Base-by-base conservation (phyloP, 2,113 vertebrate genomes). In the Boleophthalmus pectinirostris region DNA sequence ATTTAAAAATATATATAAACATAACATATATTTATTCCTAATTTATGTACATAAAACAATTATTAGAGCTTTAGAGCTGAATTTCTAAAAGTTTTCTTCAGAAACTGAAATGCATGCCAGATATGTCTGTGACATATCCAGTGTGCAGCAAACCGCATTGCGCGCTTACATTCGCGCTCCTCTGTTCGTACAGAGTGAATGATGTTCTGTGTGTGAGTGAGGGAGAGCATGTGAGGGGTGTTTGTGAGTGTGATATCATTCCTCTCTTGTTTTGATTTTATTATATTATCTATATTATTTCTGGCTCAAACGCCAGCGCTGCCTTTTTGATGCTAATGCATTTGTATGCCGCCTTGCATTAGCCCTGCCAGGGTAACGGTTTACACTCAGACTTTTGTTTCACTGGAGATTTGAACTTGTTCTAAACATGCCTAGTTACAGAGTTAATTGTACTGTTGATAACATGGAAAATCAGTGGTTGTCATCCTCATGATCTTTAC, bases 21-120 rank as follows among this genome's bases (percentile, higher is more conserved):
- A 85, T 88, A 81, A 90, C 84, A 84, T 91, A 92, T 94, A 94
- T 94, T 93, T 94, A 94, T 94, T 94, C 88, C 92, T 93, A 89
- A 93, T 92, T 91, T 92, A 91, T 94, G 90, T 93, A 93, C 78
- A 92, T 91, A 90, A 79, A 76, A 53, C 7, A n/a, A 88, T 91
- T 73, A 88, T 89, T 87, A 90, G 87, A 90, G 87, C 83, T 91
- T 88, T 91, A 92, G 83, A 88, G 73, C 75, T 77, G 87, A 87
- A 78, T 90, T 90, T 92, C 79, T 91, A 93, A 87, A 76, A 87
- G 82, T 92, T 90, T 90, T 92, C 86, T 90, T 91, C 86, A 80
- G 70, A 81, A 66, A 66, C 63, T 66, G 64, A 82, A 86, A 82
- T 84, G 90, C 86, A 91, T 88, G 88, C 86, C 84, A 86, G 90